Evolutionary conservation across 2,113 vertebrate species (phyloP).

Genomic region (Chitala chitala): DNA sequence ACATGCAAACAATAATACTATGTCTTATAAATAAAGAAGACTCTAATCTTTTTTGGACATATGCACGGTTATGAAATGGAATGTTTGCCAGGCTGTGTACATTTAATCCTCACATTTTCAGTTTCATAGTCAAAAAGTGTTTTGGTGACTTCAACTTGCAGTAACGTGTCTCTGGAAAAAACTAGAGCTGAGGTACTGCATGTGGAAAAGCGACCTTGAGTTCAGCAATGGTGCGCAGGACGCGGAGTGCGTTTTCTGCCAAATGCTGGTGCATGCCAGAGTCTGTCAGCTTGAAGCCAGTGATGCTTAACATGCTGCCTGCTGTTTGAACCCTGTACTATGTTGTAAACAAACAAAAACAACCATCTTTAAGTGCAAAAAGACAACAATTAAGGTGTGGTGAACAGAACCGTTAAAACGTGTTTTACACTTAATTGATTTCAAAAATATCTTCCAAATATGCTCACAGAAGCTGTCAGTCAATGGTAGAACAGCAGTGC

Average conservation of each 20-base stretch:
- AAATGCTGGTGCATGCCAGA: conserved; percentile 91
- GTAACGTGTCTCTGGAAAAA: too few species aligned
- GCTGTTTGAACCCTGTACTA: conserved; percentile 85
- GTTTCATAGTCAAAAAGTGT: too few species aligned
- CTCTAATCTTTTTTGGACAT: too few species aligned
- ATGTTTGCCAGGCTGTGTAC: too few species aligned
- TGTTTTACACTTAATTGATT: background rate
- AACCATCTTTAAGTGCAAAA: conserved; percentile 16
- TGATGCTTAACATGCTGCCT: conserved; percentile 77
- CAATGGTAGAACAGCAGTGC: background rate
- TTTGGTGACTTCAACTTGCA: too few species aligned
- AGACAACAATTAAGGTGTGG: background rate
- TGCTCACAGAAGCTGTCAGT: background rate
- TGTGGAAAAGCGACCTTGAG: conserved; percentile 64
- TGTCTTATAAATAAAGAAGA: too few species aligned
- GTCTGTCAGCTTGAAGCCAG: conserved; percentile 76
- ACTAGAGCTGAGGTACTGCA: background rate
- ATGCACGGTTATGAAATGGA: too few species aligned
- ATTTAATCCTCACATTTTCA: too few species aligned
- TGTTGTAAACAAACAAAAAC: conserved; percentile 57
- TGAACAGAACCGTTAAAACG: background rate
- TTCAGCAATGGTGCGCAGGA: conserved; percentile 81
- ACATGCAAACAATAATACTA: too few species aligned
- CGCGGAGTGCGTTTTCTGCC: conserved; percentile 87
- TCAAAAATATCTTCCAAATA: background rate